Base-by-base conservation (phyloP, 2,888 invertebrate genomes). In the Colletes collaris region DNA sequence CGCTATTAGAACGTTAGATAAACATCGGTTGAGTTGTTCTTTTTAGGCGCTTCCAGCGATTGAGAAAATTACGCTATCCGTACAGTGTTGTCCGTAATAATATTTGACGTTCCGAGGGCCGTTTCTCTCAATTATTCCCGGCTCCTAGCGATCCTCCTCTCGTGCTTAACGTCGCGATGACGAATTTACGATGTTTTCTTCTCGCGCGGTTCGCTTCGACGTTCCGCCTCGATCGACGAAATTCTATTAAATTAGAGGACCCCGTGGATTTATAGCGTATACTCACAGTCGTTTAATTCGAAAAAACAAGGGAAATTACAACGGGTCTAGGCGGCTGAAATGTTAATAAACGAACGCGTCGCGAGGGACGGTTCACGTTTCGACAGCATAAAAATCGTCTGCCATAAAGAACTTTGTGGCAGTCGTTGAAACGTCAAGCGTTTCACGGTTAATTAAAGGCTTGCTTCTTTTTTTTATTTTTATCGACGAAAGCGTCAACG, bases 371-470 rank as follows among this genome's bases (percentile, higher is more conserved):
- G 55, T 55, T 70, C 40, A 60, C 62, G 52, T 79, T 58, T 78
- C 46, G 50, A 1, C 16, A 37, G 11, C 19, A 71, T 71, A 67
- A 72, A 77, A 52, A 27, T 50, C 46, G 16, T 10, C 56, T 11
- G 37, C 35, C 19, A 6, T 35, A 11, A 13, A 46, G 59, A 59
- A 37, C 59, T 63, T 27, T 27, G 11, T 52, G 72, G 65, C 75
- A 64, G 59, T 60, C 50, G 40, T 58, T 16, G 63, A 44, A 16
- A 67, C 63, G 56, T 52, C 46, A 49, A 60, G 64, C 69, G 46
- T 62, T 67, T 64, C 76, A 65, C 50, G 58, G 72, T 76, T 85
- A 81, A 85, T 85, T 85, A 79, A 84, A 71, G 16, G 60, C 44
- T 62, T 8, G 46, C 46, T 52, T 68, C 27, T 27, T 27, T 27